These are phyloP conservation scores for Spialia ferax DNA, from an alignment of 2,888 invertebrate species.

Conservation along the genomic window DNA sequence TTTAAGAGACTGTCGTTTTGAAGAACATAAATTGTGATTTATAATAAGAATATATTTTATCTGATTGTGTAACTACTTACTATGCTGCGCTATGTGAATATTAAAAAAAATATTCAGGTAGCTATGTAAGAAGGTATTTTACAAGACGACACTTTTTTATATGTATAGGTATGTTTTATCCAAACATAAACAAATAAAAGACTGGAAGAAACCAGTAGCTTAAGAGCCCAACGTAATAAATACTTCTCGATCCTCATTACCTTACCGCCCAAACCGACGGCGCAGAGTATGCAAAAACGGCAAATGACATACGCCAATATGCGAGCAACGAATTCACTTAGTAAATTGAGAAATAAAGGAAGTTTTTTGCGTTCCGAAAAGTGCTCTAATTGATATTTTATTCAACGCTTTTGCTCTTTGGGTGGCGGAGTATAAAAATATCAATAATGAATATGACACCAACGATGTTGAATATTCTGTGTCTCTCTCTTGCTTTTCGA, in stretches of 20 bases:
- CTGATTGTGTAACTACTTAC: too few relatives aligned
- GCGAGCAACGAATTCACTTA: slow-evolving; percentile 72
- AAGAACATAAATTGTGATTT: too few relatives aligned
- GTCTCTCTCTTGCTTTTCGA: slow-evolving; percentile 61
- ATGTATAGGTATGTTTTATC: not conserved
- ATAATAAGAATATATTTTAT: too few relatives aligned
- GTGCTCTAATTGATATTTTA: slow-evolving; percentile 84
- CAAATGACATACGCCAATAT: slow-evolving; percentile 80
- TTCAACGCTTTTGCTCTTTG: slow-evolving; percentile 78
- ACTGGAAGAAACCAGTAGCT: slow-evolving; percentile 46
- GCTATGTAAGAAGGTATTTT: not conserved
- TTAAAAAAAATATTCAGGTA: not conserved
- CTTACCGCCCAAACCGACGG: slow-evolving; percentile 80
- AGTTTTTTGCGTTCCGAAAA: slow-evolving; percentile 70
- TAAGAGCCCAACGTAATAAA: slow-evolving; percentile 69
- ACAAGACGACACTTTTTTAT: not conserved
- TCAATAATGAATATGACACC: slow-evolving; percentile 74
- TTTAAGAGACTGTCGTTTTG: too few relatives aligned
- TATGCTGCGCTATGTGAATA: too few relatives aligned
- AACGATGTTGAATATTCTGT: slow-evolving; percentile 52
- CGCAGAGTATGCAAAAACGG: slow-evolving; percentile 70
- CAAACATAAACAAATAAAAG: slow-evolving; percentile 14
- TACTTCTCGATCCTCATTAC: slow-evolving; percentile 80
- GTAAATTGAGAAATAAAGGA: slow-evolving; percentile 82
- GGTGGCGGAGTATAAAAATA: slow-evolving; percentile 78